These are phyloP conservation scores for Onychomys torridus DNA, from an alignment of 2,797 vertebrate genomes.

Conservation along the genomic window DNA sequence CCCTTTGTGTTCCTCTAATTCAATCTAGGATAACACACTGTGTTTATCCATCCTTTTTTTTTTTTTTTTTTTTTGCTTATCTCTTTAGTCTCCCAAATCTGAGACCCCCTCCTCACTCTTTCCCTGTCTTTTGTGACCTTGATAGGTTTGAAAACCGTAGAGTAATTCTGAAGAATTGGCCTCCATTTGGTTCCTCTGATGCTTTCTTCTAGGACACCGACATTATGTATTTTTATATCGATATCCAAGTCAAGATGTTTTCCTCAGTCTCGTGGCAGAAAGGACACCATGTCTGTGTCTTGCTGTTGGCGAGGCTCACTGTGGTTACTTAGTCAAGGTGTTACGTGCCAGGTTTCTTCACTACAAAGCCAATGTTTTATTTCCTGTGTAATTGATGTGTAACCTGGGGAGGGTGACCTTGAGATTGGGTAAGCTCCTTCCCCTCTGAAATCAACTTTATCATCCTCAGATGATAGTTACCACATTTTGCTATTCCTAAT, in stretches of 20 bases:
- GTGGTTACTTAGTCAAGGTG: neutral
- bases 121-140: neutral
- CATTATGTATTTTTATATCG: neutral
- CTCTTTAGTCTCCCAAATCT: neutral
- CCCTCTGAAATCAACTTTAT: neutral
- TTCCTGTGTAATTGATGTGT: neutral
- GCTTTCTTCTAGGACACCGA: neutral
- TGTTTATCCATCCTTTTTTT: neutral
- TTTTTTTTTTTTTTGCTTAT: neutral
- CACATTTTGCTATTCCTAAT: slow-evolving; percentile 29
- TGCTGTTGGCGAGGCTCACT: neutral
- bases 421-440: neutral
- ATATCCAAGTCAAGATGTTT: neutral
- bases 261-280: neutral
- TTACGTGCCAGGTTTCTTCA: neutral
- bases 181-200: neutral
- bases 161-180: neutral
- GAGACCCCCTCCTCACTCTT: neutral
- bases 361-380: neutral
- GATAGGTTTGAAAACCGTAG: neutral
- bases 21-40: neutral
- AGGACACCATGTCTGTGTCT: neutral
- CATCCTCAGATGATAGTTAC: neutral
- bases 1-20: neutral
- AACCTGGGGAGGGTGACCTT: neutral